phyloP scores from a whole-genome alignment of 2,888 invertebrate genomes.

The Heliconius ethilla region DNA sequence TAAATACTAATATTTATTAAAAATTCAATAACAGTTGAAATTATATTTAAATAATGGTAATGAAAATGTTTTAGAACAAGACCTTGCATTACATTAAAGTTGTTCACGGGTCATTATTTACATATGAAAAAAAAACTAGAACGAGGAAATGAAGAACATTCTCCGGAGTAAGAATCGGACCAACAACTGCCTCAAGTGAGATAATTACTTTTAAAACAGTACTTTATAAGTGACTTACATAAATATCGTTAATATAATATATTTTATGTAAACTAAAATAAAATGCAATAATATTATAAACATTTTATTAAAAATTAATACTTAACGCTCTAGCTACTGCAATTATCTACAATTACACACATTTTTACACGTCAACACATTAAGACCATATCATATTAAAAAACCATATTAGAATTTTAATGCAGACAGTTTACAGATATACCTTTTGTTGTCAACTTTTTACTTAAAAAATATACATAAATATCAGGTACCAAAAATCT shows the following conservation, averaged over 20 bases:
- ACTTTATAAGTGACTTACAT: not conserved
- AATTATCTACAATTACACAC: conserved; percentile 52
- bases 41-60: too few relatives aligned
- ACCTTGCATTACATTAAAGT: too few relatives aligned
- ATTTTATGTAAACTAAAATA: not conserved
- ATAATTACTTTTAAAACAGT: not conserved
- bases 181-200: too few relatives aligned
- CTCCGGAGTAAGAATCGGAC: too few relatives aligned
- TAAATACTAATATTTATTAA: too few relatives aligned
- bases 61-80: too few relatives aligned
- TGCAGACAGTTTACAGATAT: not conserved
- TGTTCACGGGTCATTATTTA: too few relatives aligned
- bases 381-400: conserved; percentile 25
- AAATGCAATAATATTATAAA: conserved; percentile 1
- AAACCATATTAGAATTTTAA: not conserved
- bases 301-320: conserved; percentile 32
- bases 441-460: not conserved
- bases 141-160: too few relatives aligned
- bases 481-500: conserved; percentile 39
- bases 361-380: conserved; percentile 49
- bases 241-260: not conserved
- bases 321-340: conserved; percentile 34
- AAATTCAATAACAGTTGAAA: too few relatives aligned
- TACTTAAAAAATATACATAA: conserved; percentile 27
- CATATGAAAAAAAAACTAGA: too few relatives aligned